These are phyloP conservation scores for Neotoma lepida DNA, from an alignment of 2,113 vertebrate species.

Conservation along the genomic window DNA sequence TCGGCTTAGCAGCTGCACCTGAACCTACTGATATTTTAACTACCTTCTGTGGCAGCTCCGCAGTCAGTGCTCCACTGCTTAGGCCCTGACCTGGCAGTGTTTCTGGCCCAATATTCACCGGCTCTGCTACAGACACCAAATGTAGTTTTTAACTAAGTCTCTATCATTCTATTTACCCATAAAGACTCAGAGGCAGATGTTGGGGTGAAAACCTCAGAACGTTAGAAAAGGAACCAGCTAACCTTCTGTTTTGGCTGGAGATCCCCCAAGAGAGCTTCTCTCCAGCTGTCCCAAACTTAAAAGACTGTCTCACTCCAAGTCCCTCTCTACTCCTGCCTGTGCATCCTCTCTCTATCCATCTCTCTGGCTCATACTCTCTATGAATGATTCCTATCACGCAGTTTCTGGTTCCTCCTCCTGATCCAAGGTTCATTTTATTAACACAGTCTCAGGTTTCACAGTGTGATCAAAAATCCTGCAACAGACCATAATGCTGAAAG, in stretches of 20 bases:
- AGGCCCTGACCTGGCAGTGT: background rate
- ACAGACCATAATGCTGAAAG: background rate
- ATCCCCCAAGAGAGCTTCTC: background rate
- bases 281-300: background rate
- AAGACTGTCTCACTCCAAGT: background rate
- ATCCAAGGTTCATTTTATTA: background rate
- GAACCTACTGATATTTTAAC: background rate
- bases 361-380: background rate
- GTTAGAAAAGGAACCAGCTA: background rate
- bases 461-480: background rate
- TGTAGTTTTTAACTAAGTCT: background rate
- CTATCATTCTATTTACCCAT: background rate
- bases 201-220: background rate
- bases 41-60: background rate
- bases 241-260: background rate
- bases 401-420: background rate
- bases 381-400: background rate
- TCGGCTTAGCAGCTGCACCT: background rate
- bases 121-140: background rate
- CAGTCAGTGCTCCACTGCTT: background rate
- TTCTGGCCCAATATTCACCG: background rate
- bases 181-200: background rate
- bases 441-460: background rate
- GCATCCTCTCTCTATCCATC: background rate
- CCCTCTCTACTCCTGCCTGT: background rate